phyloP scores from a whole-genome alignment of 2,888 invertebrate genomes.

The Furcula furcula region DNA sequence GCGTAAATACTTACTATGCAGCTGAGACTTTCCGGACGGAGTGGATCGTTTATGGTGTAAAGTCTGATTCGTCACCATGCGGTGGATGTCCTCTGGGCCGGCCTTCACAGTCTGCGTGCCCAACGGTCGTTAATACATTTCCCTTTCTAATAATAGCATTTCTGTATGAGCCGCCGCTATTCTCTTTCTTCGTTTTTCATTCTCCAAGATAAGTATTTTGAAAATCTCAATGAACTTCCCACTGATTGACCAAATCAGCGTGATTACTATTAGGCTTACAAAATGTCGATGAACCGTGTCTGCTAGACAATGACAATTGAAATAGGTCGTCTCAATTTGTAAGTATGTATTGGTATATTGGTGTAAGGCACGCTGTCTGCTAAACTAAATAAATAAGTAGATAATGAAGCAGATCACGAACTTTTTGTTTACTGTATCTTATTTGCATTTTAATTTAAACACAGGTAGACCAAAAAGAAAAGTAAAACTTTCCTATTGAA shows the following conservation, averaged over 20 bases:
- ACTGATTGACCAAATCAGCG: conserved; percentile 5
- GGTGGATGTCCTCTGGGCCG: conserved; percentile 29
- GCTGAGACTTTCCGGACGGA: conserved; percentile 12
- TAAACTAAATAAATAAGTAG: not conserved
- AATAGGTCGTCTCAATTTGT: conserved; percentile 3
- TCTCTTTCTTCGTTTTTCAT: conserved; percentile 15
- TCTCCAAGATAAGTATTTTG: not conserved
- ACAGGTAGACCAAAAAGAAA: not conserved
- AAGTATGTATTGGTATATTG: conserved; percentile 3
- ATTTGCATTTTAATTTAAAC: not conserved
- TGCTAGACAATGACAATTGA: conserved; percentile 2
- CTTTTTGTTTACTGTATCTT: not conserved
- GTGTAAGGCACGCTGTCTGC: conserved; percentile 2
- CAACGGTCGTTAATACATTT: conserved; percentile 53
- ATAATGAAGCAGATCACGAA: not conserved
- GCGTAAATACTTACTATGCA: conserved; percentile 12
- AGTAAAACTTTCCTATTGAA: not conserved
- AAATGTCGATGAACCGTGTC: conserved; percentile 14
- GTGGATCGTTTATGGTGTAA: conserved; percentile 22
- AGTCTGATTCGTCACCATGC: conserved; percentile 7
- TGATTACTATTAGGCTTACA: conserved; percentile 6
- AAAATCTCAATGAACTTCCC: no score
- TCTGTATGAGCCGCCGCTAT: conserved; percentile 30
- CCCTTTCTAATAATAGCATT: conserved; percentile 50
- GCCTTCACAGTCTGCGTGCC: conserved; percentile 47